Base-by-base conservation (phyloP, 2,888 invertebrate species). In the Acanthacorydalis orientalis region DNA sequence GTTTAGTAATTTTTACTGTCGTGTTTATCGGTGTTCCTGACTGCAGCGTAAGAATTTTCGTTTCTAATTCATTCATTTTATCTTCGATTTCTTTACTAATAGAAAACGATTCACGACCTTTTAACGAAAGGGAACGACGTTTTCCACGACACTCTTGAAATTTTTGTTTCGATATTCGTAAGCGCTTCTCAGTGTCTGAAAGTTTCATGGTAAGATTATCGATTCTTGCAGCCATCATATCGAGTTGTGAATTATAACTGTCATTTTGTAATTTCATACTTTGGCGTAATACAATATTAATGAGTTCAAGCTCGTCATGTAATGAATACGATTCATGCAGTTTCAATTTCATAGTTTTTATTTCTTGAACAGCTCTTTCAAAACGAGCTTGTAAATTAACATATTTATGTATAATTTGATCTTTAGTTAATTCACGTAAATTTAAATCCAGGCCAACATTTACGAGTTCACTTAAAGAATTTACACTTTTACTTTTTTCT, bases 51-150 rank as follows among this genome's bases (percentile, higher is more conserved):
- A 77, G 72, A 43, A 87, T 80, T 67, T 85, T 86, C 44, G 74
- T 78, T 65, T 88, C 87, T 50, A 88, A 64, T 60, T 86, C 83
- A n/a, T 75, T 74, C 42, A 89, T 70, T 62, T 89, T 89, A 52
- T 84, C 83, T 63, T 90, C 90, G 14, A 90, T 75, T 62, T 88
- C 87, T 62, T 85, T 86, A 11, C 83, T 80, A 42, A 87, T 74
- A 8, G 82, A 80, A 54, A 86, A 75, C 32, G 84, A 83, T 62
- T 88, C 86, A 53, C 83, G 75, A 7, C 64, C 61, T 63, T 89
- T 89, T 40, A 91, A 67, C 0, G 88, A 88, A 16, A 88, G 68
- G 35, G 88, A 86, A 51, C 89, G 72, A 52, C 89, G 69, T 55
- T 88, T 83, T 56, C 84, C 84, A 55, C 82, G 72, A 1, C 78